Base-by-base conservation (phyloP, 1,140 invertebrate species). In the Megalonaias nervosa region DNA sequence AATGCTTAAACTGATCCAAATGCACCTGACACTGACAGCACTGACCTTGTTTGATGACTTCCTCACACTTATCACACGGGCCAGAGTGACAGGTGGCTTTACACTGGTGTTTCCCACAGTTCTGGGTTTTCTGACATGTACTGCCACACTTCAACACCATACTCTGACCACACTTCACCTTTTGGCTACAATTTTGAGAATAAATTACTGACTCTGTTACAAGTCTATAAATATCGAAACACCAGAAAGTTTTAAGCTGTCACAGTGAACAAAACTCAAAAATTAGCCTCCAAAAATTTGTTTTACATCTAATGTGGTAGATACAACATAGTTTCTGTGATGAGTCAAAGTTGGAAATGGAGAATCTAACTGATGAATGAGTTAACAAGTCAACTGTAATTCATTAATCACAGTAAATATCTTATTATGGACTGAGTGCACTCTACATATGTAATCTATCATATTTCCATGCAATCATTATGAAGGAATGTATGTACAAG, bases 91-190 rank as follows among this genome's bases (percentile, higher is more conserved):
- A 92, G 5, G 87, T 71, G 65, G 93, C 89, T 5, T 89, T 75
- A 88, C 94, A 94, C 55, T 86, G 78, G 77, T 92, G 91, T 58
- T 84, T 74, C 1, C 84, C 85, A 87, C 91, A 92, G 75, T 89
- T 90, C 21, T 90, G 79, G 60, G 67, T 70, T 80, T 87, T 87
- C 60, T 84, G 82, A 85, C 88, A 90, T 0, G 81, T 75, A 16
- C 76, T 72, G 17, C 85, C 81, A 84, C 89, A 90, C 61, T 86
- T 83, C 58, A 88, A 81, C 3, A 65, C 55, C 1, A 74, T 71
- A 14, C 65, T 71, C 26, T 80, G 79, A 56, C 86, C 80, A 79
- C 89, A 90, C 48, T 86, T 85, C 55, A 86, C 77, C 13, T 77
- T 83, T 67, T 89, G 85, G 74, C 88, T 90, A 77, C 11, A 79